Evolutionary conservation across 2,797 vertebrate species (phyloP), one percentile per base, ranked within the genome.

Genomic region (Gymnopithys bicolor): DNA sequence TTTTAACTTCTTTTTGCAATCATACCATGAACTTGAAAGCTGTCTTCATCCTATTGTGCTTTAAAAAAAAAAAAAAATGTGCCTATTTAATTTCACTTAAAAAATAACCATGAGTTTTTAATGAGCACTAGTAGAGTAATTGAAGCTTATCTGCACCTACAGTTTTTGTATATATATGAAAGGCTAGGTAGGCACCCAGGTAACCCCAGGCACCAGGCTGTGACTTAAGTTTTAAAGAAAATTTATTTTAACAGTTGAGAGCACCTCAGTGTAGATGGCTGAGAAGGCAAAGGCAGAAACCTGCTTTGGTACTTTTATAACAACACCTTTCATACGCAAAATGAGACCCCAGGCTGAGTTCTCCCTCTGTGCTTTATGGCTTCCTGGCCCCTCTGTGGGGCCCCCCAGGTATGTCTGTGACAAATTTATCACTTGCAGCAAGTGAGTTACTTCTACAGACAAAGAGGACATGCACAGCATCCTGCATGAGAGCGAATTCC

Each of bases 61-160:
- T 37, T 37, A 39, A 39, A 41, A 9, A 7, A 39, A 21, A 43
- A 19, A 39, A 48, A 32, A 48, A 35, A 3, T 9, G 1, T 37
- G 2, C 7, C 5, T 63, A 60, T 37, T 90, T 80, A 69, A 53
- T 62, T 73, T 77, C n/a, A 46, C 7, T 67, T 70, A 74, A 67
- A 0, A 1, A 84, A 49, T 89, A 28, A 3, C 28, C 37, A 30
- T 0, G 1, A 1, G 0, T 52, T 67, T 55, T 53, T 55, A 28
- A 39, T 41, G 48, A 79, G 27, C 9, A 17, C 10, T 63, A 30
- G 3, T 5, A 46, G 30, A 3, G 4, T 66, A 58, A 41, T 28
- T 74, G 33, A 82, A 85, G 9, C 5, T 67, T 82, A 33, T n/a
- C 71, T 74, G 84, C 23, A 49, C 18, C 75, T 63, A 37, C 2